A percentile compares a stretch with the other conserved stretches of the same genome.
Conservation (phyloP, 1,140 invertebrate species). For the Laupala kohalensis region DNA sequence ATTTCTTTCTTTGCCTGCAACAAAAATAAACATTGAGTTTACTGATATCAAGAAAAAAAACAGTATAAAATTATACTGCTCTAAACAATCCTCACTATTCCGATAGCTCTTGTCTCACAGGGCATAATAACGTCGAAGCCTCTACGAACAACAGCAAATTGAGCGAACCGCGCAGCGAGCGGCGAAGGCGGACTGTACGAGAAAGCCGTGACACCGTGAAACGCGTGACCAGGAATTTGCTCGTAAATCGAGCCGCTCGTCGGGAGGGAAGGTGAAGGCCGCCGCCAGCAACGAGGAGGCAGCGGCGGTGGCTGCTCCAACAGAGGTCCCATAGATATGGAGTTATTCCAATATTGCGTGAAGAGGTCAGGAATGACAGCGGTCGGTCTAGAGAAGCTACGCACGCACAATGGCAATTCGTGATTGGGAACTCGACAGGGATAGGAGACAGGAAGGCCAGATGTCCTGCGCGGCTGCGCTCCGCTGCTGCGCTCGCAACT, state of each 20-base stretch:
- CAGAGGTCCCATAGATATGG: slow-evolving; percentile 19
- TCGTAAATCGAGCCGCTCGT: not conserved
- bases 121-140: no score
- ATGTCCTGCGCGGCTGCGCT: not conserved
- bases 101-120: not conserved
- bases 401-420: no score
- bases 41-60: not conserved
- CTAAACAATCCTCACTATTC: not conserved
- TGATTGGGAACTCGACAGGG: not conserved
- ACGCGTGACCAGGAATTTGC: not conserved
- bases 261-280: not conserved
- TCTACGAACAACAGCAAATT: no score
- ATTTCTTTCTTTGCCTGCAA: slow-evolving; percentile 91
- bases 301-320: slow-evolving; percentile 21
- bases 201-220: not conserved
- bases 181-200: not conserved
- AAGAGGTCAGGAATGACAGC: no score
- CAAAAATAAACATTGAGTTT: slow-evolving; percentile 21
- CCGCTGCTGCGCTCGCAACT: slow-evolving; percentile 10
- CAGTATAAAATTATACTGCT: not conserved
- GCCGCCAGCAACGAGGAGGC: slow-evolving; percentile 16
- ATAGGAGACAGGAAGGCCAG: not conserved
- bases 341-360: not conserved
- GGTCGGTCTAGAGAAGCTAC: not conserved
- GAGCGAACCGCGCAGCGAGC: no score